Evolutionary conservation across 2,888 invertebrate species (phyloP).

Genomic region (Xiphydria camelus): DNA sequence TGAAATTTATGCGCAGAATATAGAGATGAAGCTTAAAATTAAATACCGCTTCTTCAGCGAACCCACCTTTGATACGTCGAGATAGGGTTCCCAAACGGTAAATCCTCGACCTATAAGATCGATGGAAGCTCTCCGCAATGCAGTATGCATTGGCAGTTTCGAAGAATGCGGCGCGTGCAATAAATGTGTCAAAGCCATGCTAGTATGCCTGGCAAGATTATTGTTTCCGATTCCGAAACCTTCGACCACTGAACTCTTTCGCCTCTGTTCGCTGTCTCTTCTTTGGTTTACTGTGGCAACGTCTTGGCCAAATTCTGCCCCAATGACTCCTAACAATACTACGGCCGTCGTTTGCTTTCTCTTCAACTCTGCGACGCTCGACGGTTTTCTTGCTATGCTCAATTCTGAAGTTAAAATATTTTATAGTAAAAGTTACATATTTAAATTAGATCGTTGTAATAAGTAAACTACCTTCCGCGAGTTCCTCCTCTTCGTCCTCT

Average conservation of each 20-base stretch:
- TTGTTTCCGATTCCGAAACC: constrained; percentile 86
- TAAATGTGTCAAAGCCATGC: constrained; percentile 91
- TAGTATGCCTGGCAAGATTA: constrained; percentile 87
- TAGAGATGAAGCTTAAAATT: background rate
- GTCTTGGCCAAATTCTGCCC: constrained; percentile 98
- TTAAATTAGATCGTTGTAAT: background rate
- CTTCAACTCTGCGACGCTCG: constrained; percentile 82
- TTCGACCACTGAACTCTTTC: constrained; percentile 85
- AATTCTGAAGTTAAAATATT: constrained; percentile 44
- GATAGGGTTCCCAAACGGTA: constrained; percentile 98
- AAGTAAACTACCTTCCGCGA: constrained; percentile 64
- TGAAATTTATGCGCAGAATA: constrained; percentile 20
- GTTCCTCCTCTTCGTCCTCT: constrained; percentile 84
- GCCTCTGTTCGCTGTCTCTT: constrained; percentile 65
- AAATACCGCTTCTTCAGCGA: too few species aligned
- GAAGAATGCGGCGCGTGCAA: constrained; percentile 83
- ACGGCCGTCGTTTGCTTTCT: constrained; percentile 97
- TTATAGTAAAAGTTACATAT: too few species aligned
- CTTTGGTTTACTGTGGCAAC: constrained; percentile 73
- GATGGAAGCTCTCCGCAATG: constrained; percentile 93
- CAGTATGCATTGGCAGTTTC: constrained; percentile 87
- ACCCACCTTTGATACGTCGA: constrained; percentile 86
- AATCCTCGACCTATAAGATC: constrained; percentile 97
- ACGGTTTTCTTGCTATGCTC: constrained; percentile 73
- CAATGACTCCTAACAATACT: constrained; percentile 94